These are phyloP conservation scores for Cochlearius cochlearius DNA, from an alignment of 2,113 vertebrate species.

Conservation along the genomic window DNA sequence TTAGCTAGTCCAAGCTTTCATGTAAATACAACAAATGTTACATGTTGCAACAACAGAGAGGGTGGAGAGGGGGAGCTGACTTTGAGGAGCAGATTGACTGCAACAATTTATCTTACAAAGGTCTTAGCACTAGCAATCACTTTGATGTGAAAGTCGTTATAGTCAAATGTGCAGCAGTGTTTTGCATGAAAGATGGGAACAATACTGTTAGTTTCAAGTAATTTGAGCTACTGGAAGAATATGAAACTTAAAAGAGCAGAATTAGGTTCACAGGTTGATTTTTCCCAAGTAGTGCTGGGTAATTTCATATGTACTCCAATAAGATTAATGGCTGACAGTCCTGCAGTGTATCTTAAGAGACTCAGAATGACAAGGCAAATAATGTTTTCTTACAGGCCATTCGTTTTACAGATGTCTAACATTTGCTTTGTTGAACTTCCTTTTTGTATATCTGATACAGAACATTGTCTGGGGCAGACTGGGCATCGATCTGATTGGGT, in stretches of 20 bases:
- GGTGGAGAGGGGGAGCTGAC: not conserved
- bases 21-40: not conserved
- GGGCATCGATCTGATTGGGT: not conserved
- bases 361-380: not conserved
- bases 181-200: not conserved
- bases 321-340: not conserved
- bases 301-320: not conserved
- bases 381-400: not conserved
- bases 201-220: not conserved
- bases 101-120: not conserved
- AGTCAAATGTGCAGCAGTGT: not conserved
- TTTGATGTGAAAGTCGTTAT: not conserved
- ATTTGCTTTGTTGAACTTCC: not conserved
- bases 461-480: not conserved
- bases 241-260: not conserved
- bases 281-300: not conserved
- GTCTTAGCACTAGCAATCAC: not conserved
- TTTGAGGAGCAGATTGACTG: not conserved
- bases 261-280: not conserved
- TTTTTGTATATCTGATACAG: not conserved
- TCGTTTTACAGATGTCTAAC: not conserved
- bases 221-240: not conserved
- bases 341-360: not conserved
- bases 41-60: not conserved
- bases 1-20: not conserved